Conservation (phyloP, 2,113 vertebrate species). For the Prolemur simus region DNA sequence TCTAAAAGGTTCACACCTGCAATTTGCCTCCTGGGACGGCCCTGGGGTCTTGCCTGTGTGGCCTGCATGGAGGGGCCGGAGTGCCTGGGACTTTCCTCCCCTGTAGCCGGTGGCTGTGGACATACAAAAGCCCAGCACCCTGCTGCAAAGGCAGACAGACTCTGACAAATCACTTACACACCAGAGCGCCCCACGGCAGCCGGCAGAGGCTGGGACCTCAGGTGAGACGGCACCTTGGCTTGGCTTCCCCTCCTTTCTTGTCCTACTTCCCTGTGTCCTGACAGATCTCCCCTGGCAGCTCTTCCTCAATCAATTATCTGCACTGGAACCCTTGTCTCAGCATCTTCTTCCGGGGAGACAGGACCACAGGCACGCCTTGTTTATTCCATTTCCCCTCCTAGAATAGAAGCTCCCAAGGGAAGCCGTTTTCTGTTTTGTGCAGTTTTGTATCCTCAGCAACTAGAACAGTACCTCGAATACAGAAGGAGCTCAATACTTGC, state of each 20-base stretch:
- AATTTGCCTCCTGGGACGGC: not conserved
- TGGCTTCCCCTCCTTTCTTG: not conserved
- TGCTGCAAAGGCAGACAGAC: not conserved
- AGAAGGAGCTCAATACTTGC: not conserved
- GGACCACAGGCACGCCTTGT: not conserved
- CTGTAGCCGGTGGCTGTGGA: too few relatives aligned
- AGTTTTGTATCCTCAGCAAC: not conserved
- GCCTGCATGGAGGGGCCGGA: not conserved
- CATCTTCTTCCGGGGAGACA: not conserved
- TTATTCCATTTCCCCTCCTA: not conserved
- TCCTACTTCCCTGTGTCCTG: not conserved
- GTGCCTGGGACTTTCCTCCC: not conserved
- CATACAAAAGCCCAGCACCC: too few relatives aligned
- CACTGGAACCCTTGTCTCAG: not conserved
- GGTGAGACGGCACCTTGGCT: not conserved
- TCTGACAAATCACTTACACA: not conserved
- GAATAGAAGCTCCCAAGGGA: not conserved
- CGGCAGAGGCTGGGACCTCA: not conserved
- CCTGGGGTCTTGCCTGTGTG: too few relatives aligned
- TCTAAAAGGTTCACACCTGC: not conserved
- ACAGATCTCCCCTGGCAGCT: not conserved
- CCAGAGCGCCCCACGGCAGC: not conserved
- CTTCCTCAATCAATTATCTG: not conserved
- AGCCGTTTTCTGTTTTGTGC: not conserved
- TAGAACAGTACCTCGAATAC: not conserved